Evolutionary conservation across 1,140 invertebrate genomes (phyloP).

Genomic region (Metopolophium dirhodum): DNA sequence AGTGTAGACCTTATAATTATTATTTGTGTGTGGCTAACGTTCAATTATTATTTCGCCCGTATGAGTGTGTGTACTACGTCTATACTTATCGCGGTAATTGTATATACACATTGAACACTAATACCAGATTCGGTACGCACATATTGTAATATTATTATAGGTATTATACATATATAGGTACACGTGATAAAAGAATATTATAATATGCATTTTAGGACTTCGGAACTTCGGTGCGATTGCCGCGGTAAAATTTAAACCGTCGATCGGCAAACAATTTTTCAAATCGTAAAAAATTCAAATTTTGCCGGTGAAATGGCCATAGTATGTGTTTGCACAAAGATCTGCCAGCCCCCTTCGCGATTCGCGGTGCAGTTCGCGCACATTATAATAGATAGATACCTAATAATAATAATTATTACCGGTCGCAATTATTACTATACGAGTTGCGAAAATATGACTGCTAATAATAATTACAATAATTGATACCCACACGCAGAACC

Average conservation of each 20-base stretch:
- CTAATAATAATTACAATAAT: slow-evolving; percentile 36
- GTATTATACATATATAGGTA: neutral
- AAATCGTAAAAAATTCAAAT: neutral
- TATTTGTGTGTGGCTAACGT: neutral
- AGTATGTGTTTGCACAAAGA: neutral
- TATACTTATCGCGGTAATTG: neutral
- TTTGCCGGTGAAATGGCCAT: neutral
- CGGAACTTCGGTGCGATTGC: too few species aligned
- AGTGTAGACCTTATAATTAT: neutral
- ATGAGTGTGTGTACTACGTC: neutral
- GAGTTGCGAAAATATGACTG: neutral
- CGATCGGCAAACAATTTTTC: too few species aligned
- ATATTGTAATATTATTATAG: neutral
- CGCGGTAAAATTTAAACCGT: neutral
- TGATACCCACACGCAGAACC: neutral
- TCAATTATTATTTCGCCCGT: neutral
- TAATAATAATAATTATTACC: neutral
- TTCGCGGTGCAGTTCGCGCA: neutral
- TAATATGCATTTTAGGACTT: too few species aligned
- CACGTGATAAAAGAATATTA: too few species aligned
- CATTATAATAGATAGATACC: neutral
- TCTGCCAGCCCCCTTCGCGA: neutral
- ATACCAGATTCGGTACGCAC: neutral
- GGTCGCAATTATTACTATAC: neutral
- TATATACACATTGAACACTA: neutral